These are phyloP conservation scores for Gymnothorax reevesii DNA, from an alignment of 2,797 vertebrate species.

Conservation along the genomic window DNA sequence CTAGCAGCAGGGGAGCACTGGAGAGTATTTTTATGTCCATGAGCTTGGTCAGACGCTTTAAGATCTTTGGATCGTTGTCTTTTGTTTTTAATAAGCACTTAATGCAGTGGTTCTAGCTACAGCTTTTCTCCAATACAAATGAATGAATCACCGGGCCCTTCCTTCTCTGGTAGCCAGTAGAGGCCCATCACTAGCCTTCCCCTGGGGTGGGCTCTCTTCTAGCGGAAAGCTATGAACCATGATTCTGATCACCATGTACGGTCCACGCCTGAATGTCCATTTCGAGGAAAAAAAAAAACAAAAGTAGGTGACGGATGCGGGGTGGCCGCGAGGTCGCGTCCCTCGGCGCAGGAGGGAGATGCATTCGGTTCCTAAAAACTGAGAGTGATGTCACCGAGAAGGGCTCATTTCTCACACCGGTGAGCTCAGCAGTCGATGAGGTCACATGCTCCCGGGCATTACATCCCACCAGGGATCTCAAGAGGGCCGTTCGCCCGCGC, in stretches of 20 bases:
- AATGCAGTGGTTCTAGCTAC: not conserved
- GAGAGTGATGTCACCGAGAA: not conserved
- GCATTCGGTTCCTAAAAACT: not conserved
- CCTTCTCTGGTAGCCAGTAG: not conserved
- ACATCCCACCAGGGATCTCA: not conserved
- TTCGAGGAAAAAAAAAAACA: not conserved
- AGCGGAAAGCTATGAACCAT: not conserved
- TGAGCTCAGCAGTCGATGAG: not conserved
- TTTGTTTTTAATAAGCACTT: not conserved
- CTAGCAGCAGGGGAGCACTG: not conserved
- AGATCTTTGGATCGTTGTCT: not conserved
- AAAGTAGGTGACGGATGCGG: not conserved
- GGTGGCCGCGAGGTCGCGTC: not conserved
- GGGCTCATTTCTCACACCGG: not conserved
- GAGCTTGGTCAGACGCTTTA: not conserved
- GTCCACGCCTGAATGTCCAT: not conserved
- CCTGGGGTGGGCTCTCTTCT: not conserved
- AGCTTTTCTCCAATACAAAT: not conserved
- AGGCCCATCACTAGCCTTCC: not conserved
- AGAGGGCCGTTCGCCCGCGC: not conserved
- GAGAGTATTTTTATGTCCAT: not conserved
- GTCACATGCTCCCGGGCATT: constrained; percentile 5
- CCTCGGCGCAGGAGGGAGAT: not conserved
- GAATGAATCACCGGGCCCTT: not conserved
- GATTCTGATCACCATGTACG: not conserved